Conservation (phyloP, 2,888 invertebrate genomes). For the Leptopterna dolabrata region DNA sequence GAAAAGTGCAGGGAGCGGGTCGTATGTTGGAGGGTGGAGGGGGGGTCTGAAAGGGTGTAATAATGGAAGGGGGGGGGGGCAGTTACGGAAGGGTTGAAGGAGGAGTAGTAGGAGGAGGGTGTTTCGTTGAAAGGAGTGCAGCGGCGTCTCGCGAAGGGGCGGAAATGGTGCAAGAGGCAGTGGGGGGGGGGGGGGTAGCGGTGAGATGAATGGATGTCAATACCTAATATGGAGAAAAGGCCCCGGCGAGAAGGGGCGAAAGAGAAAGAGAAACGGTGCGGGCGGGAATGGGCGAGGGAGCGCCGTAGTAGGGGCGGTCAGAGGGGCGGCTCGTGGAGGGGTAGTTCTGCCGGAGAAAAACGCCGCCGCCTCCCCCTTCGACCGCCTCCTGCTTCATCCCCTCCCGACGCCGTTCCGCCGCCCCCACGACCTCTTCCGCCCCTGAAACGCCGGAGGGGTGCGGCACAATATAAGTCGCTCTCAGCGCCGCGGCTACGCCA, state of each 20-base stretch:
- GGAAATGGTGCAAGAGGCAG: not conserved
- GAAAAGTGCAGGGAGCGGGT: not conserved
- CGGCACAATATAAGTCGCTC: constrained; percentile 42
- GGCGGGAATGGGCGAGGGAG: not conserved
- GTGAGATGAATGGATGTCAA: constrained; percentile 56
- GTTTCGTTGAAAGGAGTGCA: constrained; percentile 40
- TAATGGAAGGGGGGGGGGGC: not conserved
- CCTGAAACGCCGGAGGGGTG: constrained; percentile 36
- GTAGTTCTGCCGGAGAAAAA: not conserved
- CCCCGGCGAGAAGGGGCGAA: not conserved
- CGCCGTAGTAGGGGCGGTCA: not conserved
- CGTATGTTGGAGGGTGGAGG: not conserved
- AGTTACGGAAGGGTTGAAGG: not conserved
- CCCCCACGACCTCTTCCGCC: constrained; percentile 39
- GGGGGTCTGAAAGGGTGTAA: not conserved
- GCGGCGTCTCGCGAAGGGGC: constrained; percentile 8
- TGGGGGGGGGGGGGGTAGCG: not conserved
- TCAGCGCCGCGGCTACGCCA: constrained; percentile 36
- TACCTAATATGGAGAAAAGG: constrained; percentile 50
- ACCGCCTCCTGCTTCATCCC: not conserved
- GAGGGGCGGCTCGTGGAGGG: not conserved
- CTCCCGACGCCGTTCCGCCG: constrained; percentile 7
- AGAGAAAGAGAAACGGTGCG: not conserved
- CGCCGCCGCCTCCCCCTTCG: not conserved
- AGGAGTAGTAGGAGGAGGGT: not conserved